These are phyloP conservation scores for Nematopogon swammerdamellus DNA, from an alignment of 2,888 invertebrate species.

Conservation along the genomic window DNA sequence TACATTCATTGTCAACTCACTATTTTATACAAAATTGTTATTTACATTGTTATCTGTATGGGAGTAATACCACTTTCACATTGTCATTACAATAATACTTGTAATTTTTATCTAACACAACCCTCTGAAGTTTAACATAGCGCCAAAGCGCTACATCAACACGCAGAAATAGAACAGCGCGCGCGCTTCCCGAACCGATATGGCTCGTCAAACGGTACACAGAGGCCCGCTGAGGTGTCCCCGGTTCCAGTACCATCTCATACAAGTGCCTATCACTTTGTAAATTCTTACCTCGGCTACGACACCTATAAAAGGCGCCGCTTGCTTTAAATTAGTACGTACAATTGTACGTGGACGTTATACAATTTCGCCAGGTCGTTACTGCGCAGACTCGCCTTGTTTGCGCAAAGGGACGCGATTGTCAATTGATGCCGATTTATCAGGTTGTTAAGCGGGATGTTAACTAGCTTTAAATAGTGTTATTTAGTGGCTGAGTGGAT, in stretches of 20 bases:
- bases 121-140: too few relatives aligned
- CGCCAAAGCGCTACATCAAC: not conserved
- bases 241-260: conserved; percentile 18
- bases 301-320: conserved; percentile 45
- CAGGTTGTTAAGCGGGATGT: conserved; percentile 5
- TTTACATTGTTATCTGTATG: too few relatives aligned
- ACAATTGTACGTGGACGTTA: conserved; percentile 30
- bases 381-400: conserved; percentile 3
- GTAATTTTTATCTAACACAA: too few relatives aligned
- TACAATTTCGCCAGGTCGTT: not conserved
- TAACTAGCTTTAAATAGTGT: not conserved
- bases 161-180: not conserved
- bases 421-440: conserved; percentile 10
- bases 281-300: conserved; percentile 41
- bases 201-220: not conserved
- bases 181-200: not conserved
- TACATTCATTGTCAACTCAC: too few relatives aligned
- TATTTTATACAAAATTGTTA: too few relatives aligned
- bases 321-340: conserved; percentile 43
- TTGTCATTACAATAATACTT: too few relatives aligned
- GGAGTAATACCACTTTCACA: too few relatives aligned
- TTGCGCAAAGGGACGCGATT: conserved; percentile 5
- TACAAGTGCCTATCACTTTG: conserved; percentile 53
- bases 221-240: not conserved
- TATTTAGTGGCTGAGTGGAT: not conserved